These are phyloP conservation scores for Dolichallabes microphthalmus DNA, from an alignment of 2,113 vertebrate genomes.

Conservation along the genomic window DNA sequence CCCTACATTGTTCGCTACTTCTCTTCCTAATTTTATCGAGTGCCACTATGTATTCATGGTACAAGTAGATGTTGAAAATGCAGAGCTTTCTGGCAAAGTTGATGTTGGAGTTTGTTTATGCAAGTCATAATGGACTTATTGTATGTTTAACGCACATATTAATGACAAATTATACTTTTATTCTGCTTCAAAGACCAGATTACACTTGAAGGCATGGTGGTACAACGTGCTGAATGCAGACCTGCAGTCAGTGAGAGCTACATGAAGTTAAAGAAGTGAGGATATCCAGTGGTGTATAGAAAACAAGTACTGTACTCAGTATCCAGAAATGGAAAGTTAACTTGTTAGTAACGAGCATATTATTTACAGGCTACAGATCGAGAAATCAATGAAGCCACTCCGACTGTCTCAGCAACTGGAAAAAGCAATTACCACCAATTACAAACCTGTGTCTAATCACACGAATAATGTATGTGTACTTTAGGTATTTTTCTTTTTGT, in stretches of 20 bases:
- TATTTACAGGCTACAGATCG: conserved; percentile 85
- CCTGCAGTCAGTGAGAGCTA: conserved; percentile 91
- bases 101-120: neutral
- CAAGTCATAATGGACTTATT: conserved; percentile 1
- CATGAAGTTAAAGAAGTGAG: conserved; percentile 93
- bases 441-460: conserved; percentile 94
- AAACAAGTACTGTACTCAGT: neutral
- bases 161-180: neutral
- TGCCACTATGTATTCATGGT: conserved; percentile 10
- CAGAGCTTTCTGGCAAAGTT: neutral
- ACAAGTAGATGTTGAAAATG: conserved; percentile 1
- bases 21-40: conserved; percentile 26
- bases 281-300: neutral
- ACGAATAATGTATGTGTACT: conserved; percentile 83
- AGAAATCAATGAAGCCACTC: conserved; percentile 91
- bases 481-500: conserved; percentile 40
- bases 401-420: conserved; percentile 89
- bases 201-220: conserved; percentile 90
- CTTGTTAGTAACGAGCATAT: neutral
- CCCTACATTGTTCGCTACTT: conserved; percentile 23
- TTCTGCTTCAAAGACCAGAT: conserved; percentile 79
- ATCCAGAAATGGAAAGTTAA: neutral
- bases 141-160: neutral
- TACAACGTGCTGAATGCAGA: conserved; percentile 94
- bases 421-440: conserved; percentile 91